Evolutionary conservation across 2,888 invertebrate species (phyloP).

Genomic region (Amphiduros pacificus): DNA sequence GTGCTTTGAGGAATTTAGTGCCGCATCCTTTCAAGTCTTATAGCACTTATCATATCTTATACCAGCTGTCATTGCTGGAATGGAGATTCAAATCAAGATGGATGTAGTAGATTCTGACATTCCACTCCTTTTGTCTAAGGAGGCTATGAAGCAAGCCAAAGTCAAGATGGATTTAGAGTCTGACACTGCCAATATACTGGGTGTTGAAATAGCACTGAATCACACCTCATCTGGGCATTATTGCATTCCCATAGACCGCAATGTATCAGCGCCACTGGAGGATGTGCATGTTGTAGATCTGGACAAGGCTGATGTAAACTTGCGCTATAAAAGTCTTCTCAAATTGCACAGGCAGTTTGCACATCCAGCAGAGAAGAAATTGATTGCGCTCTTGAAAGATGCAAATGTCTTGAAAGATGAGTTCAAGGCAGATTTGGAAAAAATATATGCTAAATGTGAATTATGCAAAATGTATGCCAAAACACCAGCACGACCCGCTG

Average conservation of each 20-base stretch:
- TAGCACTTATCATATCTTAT: no score
- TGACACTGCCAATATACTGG: slow-evolving; percentile 29
- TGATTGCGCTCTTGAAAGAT: slow-evolving; percentile 13
- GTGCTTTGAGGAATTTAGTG: no score
- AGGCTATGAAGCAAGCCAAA: slow-evolving; percentile 25
- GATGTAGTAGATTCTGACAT: slow-evolving; percentile 26
- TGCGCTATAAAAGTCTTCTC: background rate
- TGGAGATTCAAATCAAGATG: background rate
- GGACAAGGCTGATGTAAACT: background rate
- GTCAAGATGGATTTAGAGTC: slow-evolving; percentile 27
- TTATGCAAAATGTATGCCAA: slow-evolving; percentile 8
- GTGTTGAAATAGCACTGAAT: slow-evolving; percentile 23
- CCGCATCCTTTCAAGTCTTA: no score
- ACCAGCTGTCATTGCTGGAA: background rate
- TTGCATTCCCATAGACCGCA: slow-evolving; percentile 24
- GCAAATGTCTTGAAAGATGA: slow-evolving; percentile 1
- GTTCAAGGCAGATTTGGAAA: background rate
- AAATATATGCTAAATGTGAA: slow-evolving; percentile 3
- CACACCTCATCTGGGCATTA: slow-evolving; percentile 28
- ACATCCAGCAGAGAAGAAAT: slow-evolving; percentile 5
- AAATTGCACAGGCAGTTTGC: slow-evolving; percentile 7
- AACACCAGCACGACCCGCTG: slow-evolving; percentile 7
- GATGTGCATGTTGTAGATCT: background rate
- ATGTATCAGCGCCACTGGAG: background rate
- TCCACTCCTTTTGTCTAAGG: slow-evolving; percentile 22